These are phyloP conservation scores for Neuroterus valhalla DNA, from an alignment of 1,140 invertebrate genomes.

Conservation along the genomic window DNA sequence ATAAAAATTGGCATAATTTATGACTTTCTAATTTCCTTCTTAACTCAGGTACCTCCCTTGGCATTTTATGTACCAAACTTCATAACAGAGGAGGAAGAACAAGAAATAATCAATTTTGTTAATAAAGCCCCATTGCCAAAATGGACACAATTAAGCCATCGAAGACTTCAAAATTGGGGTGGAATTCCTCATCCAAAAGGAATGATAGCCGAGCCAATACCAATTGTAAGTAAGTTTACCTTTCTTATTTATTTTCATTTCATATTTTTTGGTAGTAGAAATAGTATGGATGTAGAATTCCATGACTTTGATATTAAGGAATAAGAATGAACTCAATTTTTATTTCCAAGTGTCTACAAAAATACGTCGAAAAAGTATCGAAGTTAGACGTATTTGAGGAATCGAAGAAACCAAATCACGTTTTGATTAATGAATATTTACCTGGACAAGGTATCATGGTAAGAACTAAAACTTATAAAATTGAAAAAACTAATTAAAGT, in stretches of 20 bases:
- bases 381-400: constrained; percentile 84
- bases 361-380: constrained; percentile 84
- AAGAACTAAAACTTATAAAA: constrained; percentile 45
- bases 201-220: constrained; percentile 94
- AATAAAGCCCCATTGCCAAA: constrained; percentile 92
- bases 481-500: constrained; percentile 5
- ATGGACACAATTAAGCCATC: constrained; percentile 94
- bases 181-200: constrained; percentile 94
- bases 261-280: neutral
- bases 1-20: too few species aligned
- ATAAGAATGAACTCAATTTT: constrained; percentile 11
- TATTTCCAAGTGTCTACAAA: constrained; percentile 84
- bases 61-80: constrained; percentile 95
- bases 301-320: constrained; percentile 35
- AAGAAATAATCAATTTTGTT: constrained; percentile 82
- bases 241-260: constrained; percentile 21
- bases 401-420: constrained; percentile 90
- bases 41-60: constrained; percentile 79
- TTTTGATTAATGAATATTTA: constrained; percentile 96
- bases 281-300: neutral
- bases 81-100: constrained; percentile 89
- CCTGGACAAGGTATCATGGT: constrained; percentile 94
- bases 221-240: constrained; percentile 73
- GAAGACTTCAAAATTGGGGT: constrained; percentile 97
- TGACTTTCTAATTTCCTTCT: too few species aligned